phyloP scores from a whole-genome alignment of 2,797 vertebrate genomes.

The Rhabdophis nuchalis region DNA sequence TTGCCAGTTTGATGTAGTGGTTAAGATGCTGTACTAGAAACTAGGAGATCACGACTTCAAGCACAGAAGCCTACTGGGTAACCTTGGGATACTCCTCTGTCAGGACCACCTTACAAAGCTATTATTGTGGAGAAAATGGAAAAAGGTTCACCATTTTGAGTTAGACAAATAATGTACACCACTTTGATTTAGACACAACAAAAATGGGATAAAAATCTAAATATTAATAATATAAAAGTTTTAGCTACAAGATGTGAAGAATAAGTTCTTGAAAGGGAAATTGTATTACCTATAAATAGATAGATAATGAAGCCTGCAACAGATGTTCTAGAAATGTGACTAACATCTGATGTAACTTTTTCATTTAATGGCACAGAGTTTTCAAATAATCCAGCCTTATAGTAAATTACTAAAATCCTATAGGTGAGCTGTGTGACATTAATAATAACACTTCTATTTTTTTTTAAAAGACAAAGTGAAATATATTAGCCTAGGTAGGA shows the following conservation, averaged over 20 bases:
- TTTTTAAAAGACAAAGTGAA: neutral
- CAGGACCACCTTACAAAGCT: neutral
- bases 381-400: neutral
- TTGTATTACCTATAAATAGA: neutral
- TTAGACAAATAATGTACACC: neutral
- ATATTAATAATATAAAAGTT: neutral
- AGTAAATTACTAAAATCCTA: neutral
- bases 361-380: neutral
- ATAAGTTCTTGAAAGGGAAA: neutral
- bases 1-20: neutral
- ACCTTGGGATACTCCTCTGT: neutral
- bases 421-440: neutral
- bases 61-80: neutral
- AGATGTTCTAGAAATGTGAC: neutral
- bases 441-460: neutral
- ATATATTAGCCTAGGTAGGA: neutral
- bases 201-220: neutral
- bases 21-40: neutral
- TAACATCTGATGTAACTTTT: neutral
- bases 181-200: neutral
- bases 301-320: neutral
- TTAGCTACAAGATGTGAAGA: neutral
- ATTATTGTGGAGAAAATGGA: neutral
- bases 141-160: neutral
- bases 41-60: neutral